Evolutionary conservation across 2,888 invertebrate genomes (phyloP), one percentile per base, ranked within the genome.

Genomic region (Spatulosminthurus flaviceps): DNA sequence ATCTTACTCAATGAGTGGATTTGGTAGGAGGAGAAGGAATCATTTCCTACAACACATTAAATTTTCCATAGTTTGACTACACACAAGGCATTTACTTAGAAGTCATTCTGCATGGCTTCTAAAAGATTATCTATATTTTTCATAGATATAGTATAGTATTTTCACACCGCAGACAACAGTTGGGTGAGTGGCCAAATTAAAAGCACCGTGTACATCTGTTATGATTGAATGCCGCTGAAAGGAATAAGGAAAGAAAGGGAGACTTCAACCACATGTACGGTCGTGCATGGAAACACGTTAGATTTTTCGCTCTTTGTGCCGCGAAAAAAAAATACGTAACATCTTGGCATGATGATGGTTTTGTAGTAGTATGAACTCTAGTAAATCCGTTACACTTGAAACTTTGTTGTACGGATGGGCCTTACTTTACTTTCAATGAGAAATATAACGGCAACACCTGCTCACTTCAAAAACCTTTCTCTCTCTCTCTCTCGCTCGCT

Each of bases 131-230:
- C n/a, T n/a, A 64, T 74, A 51, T 71, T 71, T 19, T 71, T 21
- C 34, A 51, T 26, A 73, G 60, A 60, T 43, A 73, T 0, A 72
- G n/a, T n/a, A n/a, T n/a, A n/a, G 34, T 70, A 66, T 64, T 75
- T 66, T 66, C 75, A 66, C 75, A 66, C 51, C 73, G 29, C 28
- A 60, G 28, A 71, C 16, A 41, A 64, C 43, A 69, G 69, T 43
- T 78, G 78, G 79, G 74, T 69, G 79, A 79, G 73, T 79, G 74
- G 79, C 74, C 79, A 79, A 78, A 78, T 79, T 74, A 79, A 79
- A 79, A 79, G 79, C 51, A n/a, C 4, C 66, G 61, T 72, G 61
- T n/a, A n/a, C n/a, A n/a, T 60, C 72, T 78, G 42, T 72, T 64
- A 78, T 72, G 78, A 72, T 42, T 78, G 61, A 64, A 60, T 72